phyloP scores from a whole-genome alignment of 2,888 invertebrate species.

The Aphrophora alni region DNA sequence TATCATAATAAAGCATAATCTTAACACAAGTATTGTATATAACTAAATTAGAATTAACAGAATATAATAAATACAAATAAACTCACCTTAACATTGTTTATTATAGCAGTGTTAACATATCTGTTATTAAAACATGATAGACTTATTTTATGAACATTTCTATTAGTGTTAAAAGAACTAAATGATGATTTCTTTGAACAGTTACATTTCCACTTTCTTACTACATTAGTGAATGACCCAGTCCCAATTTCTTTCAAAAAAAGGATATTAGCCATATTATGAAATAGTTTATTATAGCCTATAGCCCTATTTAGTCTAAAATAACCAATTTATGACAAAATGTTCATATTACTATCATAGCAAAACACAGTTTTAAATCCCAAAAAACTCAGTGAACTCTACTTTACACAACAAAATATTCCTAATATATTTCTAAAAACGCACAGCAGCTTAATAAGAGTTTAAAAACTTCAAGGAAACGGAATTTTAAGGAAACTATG shows the following conservation, averaged over 20 bases:
- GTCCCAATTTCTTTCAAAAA: neutral
- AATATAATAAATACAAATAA: neutral
- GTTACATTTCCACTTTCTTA: neutral
- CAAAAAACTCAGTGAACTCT: too few relatives aligned
- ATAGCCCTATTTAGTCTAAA: too few relatives aligned
- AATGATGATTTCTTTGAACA: neutral
- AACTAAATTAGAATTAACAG: neutral
- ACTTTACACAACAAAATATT: too few relatives aligned
- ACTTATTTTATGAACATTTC: neutral
- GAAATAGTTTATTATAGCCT: neutral
- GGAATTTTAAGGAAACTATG: too few relatives aligned
- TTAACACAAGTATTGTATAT: neutral
- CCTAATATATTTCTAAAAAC: too few relatives aligned
- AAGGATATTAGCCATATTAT: neutral
- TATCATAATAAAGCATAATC: too few relatives aligned
- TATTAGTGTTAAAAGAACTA: neutral
- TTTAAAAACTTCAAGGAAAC: too few relatives aligned
- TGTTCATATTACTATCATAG: neutral
- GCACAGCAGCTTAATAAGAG: too few relatives aligned
- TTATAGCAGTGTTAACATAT: neutral
- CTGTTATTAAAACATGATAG: neutral
- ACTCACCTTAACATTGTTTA: constrained; percentile 2
- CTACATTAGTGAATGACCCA: neutral
- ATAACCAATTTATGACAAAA: neutral
- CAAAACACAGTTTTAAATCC: neutral